Evolutionary conservation across 2,797 vertebrate species (phyloP), one percentile per base, ranked within the genome.

Genomic region (Poecilia picta): DNA sequence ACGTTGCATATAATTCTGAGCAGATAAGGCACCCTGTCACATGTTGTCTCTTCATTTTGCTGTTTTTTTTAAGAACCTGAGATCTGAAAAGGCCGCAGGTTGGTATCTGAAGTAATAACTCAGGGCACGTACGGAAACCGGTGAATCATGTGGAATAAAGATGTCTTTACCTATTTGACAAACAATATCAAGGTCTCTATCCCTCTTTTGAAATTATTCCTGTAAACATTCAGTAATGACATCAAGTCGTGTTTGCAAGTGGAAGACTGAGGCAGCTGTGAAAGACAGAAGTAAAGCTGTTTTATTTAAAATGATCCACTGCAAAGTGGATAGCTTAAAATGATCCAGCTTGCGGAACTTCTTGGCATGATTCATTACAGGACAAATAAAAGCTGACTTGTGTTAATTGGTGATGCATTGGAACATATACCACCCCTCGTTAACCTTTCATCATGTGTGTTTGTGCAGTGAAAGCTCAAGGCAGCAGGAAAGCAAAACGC

Each of bases 391-490:
- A 78, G 77, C 80, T 85, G 72, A 85, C 68, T 81, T 47, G n/a
- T 82, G 53, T 68, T 85, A 80, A 77, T 89, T 49, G 81, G 8
- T 83, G 83, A 77, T 62, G 51, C 47, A 43, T 13, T 79, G 51
- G 77, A 68, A 62, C 20, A 66, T 45, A 20, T 39, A 81, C 64
- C 59, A 68, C 68, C 76, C 45, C 78, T 82, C 84, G 18, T 86
- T 88, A 91, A 89, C 76, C 77, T 87, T 83, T 87, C 47, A 47
- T 79, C 45, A 45, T 47, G 72, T 70, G 36, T 23, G 8, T 13
- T 45, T 45, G 25, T 20, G 47, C 79, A 36, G 73, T 83, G 16
- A 71, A 84, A 74, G 39, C 76, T 76, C 18, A 25, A 41, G 76
- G 41, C 59, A 51, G 68, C 72, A 78, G 31, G 8, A 25, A 82